phyloP scores from a whole-genome alignment of 1,140 invertebrate genomes.

The Heliconius nattereri region DNA sequence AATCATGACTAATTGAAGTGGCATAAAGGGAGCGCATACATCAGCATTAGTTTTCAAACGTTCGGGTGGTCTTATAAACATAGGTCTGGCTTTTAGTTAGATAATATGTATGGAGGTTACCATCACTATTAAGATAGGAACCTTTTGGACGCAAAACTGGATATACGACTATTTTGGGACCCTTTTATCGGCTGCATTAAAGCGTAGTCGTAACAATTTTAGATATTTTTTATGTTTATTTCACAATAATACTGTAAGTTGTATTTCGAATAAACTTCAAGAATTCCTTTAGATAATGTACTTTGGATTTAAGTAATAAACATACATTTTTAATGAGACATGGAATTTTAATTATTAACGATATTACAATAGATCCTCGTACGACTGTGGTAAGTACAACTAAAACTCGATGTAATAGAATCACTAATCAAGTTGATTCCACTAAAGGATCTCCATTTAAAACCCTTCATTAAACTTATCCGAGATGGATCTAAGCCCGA shows the following conservation, averaged over 20 bases:
- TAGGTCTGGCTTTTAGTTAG: constrained; percentile 50
- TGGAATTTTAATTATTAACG: neutral
- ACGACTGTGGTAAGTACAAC: constrained; percentile 18
- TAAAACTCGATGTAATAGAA: constrained; percentile 53
- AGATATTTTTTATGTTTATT: constrained; percentile 21
- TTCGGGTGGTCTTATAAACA: constrained; percentile 62
- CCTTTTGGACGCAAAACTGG: constrained; percentile 44
- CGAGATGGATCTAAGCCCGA: constrained; percentile 68
- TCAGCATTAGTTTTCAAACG: constrained; percentile 52
- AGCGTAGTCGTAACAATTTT: constrained; percentile 46
- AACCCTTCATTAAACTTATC: constrained; percentile 79
- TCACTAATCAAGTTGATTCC: constrained; percentile 68
- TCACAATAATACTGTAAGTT: neutral
- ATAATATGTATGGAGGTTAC: constrained; percentile 58
- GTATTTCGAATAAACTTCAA: neutral
- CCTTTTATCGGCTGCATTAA: constrained; percentile 50
- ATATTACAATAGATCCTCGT: neutral
- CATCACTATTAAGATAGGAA: constrained; percentile 70
- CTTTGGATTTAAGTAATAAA: neutral
- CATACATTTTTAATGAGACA: neutral
- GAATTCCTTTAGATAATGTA: neutral
- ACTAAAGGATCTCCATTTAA: constrained; percentile 69
- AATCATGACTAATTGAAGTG: constrained; percentile 78
- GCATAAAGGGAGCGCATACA: constrained; percentile 58
- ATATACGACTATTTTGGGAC: constrained; percentile 28